phyloP scores from a whole-genome alignment of 2,113 vertebrate species.

The Noctilio leporinus region DNA sequence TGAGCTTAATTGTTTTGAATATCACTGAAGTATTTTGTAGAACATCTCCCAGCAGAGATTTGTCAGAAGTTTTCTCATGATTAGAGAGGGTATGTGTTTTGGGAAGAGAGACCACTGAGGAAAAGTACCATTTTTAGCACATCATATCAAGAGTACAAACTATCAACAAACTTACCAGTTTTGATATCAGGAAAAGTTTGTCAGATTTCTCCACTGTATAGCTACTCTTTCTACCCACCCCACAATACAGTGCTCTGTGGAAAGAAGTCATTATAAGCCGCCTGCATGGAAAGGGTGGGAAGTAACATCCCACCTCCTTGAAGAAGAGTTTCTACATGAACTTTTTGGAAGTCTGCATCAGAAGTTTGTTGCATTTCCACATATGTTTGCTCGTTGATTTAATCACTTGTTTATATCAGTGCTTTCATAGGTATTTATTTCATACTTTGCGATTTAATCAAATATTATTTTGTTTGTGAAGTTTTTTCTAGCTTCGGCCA shows the following conservation, averaged over 20 bases:
- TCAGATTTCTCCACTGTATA: neutral
- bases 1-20: neutral
- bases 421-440: neutral
- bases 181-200: neutral
- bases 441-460: neutral
- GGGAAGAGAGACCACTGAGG: neutral
- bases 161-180: neutral
- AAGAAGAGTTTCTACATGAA: neutral
- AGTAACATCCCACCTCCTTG: neutral
- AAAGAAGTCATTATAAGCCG: neutral
- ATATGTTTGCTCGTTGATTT: neutral
- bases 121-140: neutral
- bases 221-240: rapidly evolving
- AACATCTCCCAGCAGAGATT: neutral
- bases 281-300: neutral
- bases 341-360: neutral
- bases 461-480: neutral
- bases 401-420: neutral
- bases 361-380: neutral
- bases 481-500: neutral
- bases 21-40: neutral
- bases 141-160: neutral
- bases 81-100: neutral
- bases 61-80: neutral
- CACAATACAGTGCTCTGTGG: neutral